A percentile compares a stretch with the other conserved stretches of the same genome.
Evolutionary conservation across 2,113 vertebrate genomes (phyloP).

Genomic region (Fulica atra): DNA sequence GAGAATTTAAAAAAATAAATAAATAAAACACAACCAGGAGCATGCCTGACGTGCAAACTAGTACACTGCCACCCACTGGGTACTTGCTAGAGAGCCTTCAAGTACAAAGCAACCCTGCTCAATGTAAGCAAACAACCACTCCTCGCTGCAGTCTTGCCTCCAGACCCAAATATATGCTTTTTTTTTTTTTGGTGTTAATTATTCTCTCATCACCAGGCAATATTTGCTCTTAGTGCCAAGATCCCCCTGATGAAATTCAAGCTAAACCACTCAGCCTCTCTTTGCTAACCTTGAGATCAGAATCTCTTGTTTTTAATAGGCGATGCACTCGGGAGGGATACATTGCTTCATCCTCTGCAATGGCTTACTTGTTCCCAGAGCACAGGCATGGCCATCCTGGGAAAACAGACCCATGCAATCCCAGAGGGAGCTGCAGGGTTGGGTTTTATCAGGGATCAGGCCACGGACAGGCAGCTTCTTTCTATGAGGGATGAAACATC

Average conservation of each 20-base stretch:
- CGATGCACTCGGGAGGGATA: background rate
- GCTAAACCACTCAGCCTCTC: background rate
- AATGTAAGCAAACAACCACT: background rate
- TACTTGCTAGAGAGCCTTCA: slow-evolving; percentile 16
- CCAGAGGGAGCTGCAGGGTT: background rate
- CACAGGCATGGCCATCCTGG: background rate
- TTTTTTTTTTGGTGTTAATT: background rate
- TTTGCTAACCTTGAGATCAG: background rate
- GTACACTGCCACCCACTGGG: slow-evolving; percentile 85
- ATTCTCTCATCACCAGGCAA: background rate
- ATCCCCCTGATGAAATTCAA: background rate
- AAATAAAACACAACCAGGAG: background rate
- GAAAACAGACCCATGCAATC: background rate
- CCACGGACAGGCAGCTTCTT: background rate
- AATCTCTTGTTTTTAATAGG: background rate
- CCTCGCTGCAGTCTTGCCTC: background rate
- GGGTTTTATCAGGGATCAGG: background rate
- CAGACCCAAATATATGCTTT: background rate
- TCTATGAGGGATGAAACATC: background rate
- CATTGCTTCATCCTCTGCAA: background rate
- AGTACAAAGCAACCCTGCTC: background rate
- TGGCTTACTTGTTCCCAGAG: background rate
- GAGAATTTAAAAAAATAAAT: slow-evolving; percentile 29
- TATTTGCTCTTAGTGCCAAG: background rate
- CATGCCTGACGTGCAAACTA: slow-evolving; percentile 58